These are phyloP conservation scores for Eumacrocentrus americanus DNA, from an alignment of 2,888 invertebrate genomes.

Conservation along the genomic window DNA sequence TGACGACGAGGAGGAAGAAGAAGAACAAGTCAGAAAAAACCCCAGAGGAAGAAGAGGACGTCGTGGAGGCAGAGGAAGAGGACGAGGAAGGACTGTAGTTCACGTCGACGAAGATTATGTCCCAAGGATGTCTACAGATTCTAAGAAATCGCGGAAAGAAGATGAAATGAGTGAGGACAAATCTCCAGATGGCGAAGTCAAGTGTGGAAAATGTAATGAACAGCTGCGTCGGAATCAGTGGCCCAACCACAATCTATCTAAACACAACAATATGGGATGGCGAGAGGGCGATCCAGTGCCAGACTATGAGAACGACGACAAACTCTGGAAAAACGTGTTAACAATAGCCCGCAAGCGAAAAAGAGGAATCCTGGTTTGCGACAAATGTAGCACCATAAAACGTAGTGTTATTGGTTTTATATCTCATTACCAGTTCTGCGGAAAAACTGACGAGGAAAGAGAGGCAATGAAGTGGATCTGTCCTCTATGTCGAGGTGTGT, in stretches of 20 bases:
- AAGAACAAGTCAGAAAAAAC: slow-evolving; percentile 10
- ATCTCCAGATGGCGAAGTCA: slow-evolving; percentile 37
- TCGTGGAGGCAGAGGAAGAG: slow-evolving; percentile 33
- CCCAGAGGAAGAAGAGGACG: slow-evolving; percentile 26
- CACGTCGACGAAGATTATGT: slow-evolving; percentile 37
- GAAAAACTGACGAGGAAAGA: slow-evolving; percentile 63
- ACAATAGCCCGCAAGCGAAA: slow-evolving; percentile 57
- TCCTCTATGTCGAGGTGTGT: slow-evolving; percentile 64
- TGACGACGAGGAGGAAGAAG: slow-evolving; percentile 9
- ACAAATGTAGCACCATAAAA: slow-evolving; percentile 62
- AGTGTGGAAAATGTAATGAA: slow-evolving; percentile 63
- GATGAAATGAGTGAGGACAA: background rate
- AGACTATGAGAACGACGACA: slow-evolving; percentile 63
- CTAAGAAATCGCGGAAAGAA: slow-evolving; percentile 23
- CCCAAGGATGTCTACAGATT: slow-evolving; percentile 26
- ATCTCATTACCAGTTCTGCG: slow-evolving; percentile 69
- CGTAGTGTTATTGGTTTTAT: slow-evolving; percentile 66
- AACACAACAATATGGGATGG: slow-evolving; percentile 69
- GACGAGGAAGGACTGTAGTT: slow-evolving; percentile 35
- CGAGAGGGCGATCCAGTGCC: slow-evolving; percentile 63
- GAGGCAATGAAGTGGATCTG: slow-evolving; percentile 63
- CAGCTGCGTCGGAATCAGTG: slow-evolving; percentile 60
- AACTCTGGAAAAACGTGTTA: slow-evolving; percentile 62
- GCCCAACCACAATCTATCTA: slow-evolving; percentile 63
- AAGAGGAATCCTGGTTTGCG: slow-evolving; percentile 63